Evolutionary conservation across 2,113 vertebrate genomes (phyloP).

Genomic region (Brienomyrus longianalis): DNA sequence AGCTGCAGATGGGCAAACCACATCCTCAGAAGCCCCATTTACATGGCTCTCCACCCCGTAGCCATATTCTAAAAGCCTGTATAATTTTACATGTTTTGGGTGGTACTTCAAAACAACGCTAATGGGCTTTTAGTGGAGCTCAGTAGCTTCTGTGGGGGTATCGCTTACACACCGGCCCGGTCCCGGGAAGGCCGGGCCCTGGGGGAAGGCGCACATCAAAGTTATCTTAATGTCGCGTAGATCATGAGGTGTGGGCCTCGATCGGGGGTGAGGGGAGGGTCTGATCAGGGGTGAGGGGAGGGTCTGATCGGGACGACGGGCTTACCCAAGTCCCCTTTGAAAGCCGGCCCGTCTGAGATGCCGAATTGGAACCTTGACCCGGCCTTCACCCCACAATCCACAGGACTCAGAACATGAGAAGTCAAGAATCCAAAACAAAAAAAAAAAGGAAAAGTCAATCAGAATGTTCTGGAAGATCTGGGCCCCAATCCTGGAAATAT

Average conservation of each 20-base stretch:
- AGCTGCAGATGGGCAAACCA: slow-evolving; percentile 32
- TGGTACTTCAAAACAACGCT: slow-evolving; percentile 48
- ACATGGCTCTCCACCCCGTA: slow-evolving; percentile 1
- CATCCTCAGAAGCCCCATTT: slow-evolving; percentile 32
- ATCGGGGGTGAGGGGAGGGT: slow-evolving; percentile 30
- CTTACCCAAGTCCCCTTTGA: slow-evolving; percentile 38
- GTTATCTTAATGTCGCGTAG: slow-evolving; percentile 45
- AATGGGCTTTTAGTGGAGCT: slow-evolving; percentile 46
- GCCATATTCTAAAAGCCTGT: slow-evolving; percentile 33
- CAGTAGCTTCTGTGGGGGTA: slow-evolving; percentile 37
- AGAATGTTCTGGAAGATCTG: neutral
- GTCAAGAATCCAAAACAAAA: neutral
- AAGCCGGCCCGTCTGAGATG: slow-evolving; percentile 37
- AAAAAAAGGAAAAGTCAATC: neutral
- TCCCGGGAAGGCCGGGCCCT: neutral
- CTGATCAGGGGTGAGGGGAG: slow-evolving; percentile 25
- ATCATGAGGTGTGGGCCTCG: slow-evolving; percentile 29
- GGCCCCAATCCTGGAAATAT: neutral
- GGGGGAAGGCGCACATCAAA: slow-evolving; percentile 30
- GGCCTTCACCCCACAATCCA: slow-evolving; percentile 22
- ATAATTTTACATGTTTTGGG: slow-evolving; percentile 50
- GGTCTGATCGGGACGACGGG: slow-evolving; percentile 34
- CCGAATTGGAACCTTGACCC: slow-evolving; percentile 28
- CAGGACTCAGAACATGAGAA: neutral
- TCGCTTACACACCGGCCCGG: slow-evolving; percentile 42